These are phyloP conservation scores for Thysanoteuthis rhombus DNA, from an alignment of 2,888 invertebrate genomes.

Conservation along the genomic window DNA sequence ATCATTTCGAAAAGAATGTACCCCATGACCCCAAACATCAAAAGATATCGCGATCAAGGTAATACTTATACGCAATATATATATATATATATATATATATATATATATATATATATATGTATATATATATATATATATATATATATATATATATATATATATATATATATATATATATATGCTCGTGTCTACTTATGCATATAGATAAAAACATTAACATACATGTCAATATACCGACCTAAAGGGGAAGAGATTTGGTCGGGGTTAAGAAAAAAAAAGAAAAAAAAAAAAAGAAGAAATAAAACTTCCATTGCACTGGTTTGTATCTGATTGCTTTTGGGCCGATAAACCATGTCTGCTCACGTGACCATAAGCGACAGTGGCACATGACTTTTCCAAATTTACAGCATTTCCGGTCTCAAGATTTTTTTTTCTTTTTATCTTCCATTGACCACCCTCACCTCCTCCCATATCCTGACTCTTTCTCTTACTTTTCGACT, in stretches of 20 bases:
- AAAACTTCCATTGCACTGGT: no score
- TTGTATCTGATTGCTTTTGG: no score
- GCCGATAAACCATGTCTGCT: no score
- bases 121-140: neutral
- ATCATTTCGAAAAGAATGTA: neutral
- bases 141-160: neutral
- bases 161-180: neutral
- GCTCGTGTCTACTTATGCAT: neutral
- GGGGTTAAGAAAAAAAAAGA: no score
- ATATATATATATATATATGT: neutral
- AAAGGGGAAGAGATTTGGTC: neutral
- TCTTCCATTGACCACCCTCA: neutral
- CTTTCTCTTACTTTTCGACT: neutral
- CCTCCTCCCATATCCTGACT: neutral
- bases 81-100: neutral
- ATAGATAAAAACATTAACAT: neutral
- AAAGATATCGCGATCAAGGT: neutral
- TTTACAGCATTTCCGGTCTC: no score
- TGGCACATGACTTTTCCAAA: no score
- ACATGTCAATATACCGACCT: neutral
- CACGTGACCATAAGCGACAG: no score
- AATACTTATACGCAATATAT: neutral
- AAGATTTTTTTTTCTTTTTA: no score
- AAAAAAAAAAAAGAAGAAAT: no score
- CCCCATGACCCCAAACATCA: neutral